phyloP scores from a whole-genome alignment of 2,113 vertebrate genomes.

The Forbesichthys agassizii region DNA sequence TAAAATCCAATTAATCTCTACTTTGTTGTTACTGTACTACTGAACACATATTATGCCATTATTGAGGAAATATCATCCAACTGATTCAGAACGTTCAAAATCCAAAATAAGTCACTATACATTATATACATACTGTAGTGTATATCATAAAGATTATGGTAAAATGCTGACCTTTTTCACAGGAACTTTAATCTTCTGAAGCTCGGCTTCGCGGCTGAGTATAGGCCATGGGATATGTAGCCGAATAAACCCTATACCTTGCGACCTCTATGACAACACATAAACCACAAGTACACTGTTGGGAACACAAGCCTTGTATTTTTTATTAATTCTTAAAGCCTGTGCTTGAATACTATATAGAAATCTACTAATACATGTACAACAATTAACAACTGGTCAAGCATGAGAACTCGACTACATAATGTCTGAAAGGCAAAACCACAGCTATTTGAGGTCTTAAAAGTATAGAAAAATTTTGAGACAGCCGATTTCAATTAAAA shows the following conservation, averaged over 20 bases:
- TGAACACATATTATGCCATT: neutral
- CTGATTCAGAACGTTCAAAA: neutral
- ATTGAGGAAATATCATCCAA: neutral
- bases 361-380: neutral
- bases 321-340: neutral
- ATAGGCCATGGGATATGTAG: slow-evolving; percentile 95
- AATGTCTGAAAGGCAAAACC: slow-evolving; percentile 8
- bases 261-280: slow-evolving; percentile 69
- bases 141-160: neutral
- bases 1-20: neutral
- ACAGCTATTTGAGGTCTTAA: neutral
- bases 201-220: slow-evolving; percentile 93
- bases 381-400: neutral
- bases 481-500: too few relatives aligned
- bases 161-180: slow-evolving; percentile 88
- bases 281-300: slow-evolving; percentile 6
- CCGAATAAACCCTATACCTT: slow-evolving; percentile 85
- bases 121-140: too few relatives aligned
- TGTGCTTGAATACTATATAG: too few relatives aligned
- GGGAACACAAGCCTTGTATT: neutral
- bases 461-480: neutral
- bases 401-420: neutral
- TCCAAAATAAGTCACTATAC: neutral
- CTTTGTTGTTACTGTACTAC: neutral
- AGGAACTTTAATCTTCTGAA: slow-evolving; percentile 96